A percentile compares a stretch with the other conserved stretches of the same genome.
Conservation (phyloP, 1,140 invertebrate genomes). For the Zaprionus gabonicus region DNA sequence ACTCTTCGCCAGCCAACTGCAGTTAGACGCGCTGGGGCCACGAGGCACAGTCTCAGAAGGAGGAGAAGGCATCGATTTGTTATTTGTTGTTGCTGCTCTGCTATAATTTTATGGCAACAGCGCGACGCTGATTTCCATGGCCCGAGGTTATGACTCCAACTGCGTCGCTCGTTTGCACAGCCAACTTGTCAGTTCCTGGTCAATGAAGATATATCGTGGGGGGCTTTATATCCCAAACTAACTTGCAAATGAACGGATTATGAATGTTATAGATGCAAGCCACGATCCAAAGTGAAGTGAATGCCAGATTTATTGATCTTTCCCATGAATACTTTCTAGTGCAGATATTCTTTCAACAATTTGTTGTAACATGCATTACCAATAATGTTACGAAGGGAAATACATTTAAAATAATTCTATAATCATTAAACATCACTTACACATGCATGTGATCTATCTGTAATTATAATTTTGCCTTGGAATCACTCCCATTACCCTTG, state of each 20-base stretch:
- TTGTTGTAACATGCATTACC: not conserved
- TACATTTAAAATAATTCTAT: not conserved
- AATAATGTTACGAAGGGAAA: no score
- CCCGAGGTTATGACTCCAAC: constrained; percentile 44
- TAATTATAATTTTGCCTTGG: not conserved
- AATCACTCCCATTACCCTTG: not conserved
- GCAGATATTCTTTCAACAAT: no score
- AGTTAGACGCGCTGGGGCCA: constrained; percentile 17
- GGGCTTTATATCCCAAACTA: not conserved
- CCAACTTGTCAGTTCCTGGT: constrained; percentile 47
- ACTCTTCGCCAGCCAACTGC: constrained; percentile 52
- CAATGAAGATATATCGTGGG: constrained; percentile 68
- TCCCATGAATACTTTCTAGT: not conserved
- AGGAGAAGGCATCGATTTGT: constrained; percentile 45
- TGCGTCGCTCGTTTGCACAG: constrained; percentile 16
- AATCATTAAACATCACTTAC: not conserved
- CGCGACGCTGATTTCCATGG: constrained; percentile 62
- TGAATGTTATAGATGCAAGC: not conserved
- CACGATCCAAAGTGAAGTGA: not conserved
- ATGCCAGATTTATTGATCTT: not conserved
- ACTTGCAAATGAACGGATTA: not conserved
- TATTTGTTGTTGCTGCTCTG: constrained; percentile 43
- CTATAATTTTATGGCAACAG: constrained; percentile 54
- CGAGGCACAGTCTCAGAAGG: not conserved
- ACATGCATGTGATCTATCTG: not conserved